Conservation (phyloP, 2,888 invertebrate genomes). For the Micropterix aruncella region DNA sequence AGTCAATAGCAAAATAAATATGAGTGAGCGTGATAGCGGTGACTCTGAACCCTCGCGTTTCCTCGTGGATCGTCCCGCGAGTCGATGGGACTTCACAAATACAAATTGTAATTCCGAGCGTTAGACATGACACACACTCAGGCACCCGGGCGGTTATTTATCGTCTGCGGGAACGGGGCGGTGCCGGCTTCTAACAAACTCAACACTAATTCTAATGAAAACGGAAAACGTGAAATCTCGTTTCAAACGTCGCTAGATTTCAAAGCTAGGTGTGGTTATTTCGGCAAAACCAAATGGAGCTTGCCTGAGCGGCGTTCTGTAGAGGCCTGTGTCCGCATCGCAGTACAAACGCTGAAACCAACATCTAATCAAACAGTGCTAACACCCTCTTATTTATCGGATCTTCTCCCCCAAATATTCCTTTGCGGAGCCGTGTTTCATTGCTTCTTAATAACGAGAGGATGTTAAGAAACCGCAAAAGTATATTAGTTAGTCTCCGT, state of each 20-base stretch:
- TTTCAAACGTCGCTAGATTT: not conserved
- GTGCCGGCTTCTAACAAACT: too few relatives aligned
- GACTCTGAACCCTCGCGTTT: not conserved
- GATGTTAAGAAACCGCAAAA: not conserved
- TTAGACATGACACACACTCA: conserved; percentile 35
- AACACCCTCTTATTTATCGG: too few relatives aligned
- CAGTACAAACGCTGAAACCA: conserved; percentile 62
- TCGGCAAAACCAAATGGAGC: conserved; percentile 26
- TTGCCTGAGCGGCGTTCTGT: conserved; percentile 68
- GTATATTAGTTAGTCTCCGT: too few relatives aligned
- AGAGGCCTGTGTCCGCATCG: conserved; percentile 55
- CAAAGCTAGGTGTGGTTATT: conserved; percentile 2
- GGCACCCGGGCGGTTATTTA: too few relatives aligned
- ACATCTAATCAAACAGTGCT: too few relatives aligned
- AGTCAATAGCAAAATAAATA: conserved; percentile 3
- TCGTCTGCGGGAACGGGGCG: too few relatives aligned
- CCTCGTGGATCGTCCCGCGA: not conserved
- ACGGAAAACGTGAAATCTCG: not conserved
- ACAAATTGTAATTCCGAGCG: conserved; percentile 13
- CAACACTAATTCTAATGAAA: too few relatives aligned
- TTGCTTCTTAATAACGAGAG: not conserved
- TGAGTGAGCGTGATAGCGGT: not conserved
- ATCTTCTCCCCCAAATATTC: too few relatives aligned
- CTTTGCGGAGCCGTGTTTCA: too few relatives aligned
- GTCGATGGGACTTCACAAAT: not conserved